Percentiles rank a stretch among this genome's conserved stretches.
Evolutionary conservation across 2,888 invertebrate genomes (phyloP).

Genomic region (Carterocephalus palaemon): DNA sequence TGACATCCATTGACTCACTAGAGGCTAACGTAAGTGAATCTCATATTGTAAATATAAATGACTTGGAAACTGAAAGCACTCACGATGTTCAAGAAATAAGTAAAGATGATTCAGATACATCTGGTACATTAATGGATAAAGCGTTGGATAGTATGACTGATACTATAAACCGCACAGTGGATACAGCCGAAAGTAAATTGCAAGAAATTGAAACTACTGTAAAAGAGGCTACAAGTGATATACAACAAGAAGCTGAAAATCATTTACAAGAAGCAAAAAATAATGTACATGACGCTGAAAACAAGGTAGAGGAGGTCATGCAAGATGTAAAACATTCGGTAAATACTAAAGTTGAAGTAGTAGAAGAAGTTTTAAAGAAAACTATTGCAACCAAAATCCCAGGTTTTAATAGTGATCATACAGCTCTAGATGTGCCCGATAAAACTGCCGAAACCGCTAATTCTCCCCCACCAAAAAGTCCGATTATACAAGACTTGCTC

Average conservation of each 20-base stretch:
- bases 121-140: slow-evolving; percentile 40
- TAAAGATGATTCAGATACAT: slow-evolving; percentile 43
- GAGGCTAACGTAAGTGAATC: slow-evolving; percentile 76
- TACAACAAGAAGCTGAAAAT: too few species aligned
- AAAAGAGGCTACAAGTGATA: too few species aligned
- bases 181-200: slow-evolving; percentile 39
- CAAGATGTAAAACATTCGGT: slow-evolving; percentile 41
- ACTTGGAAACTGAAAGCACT: slow-evolving; percentile 62
- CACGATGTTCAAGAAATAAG: slow-evolving; percentile 55
- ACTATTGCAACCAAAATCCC: slow-evolving; percentile 48
- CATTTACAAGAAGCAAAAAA: too few species aligned
- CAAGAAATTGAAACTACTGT: too few species aligned
- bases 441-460: slow-evolving; percentile 55
- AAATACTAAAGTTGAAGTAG: slow-evolving; percentile 51
- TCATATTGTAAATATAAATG: slow-evolving; percentile 74
- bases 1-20: slow-evolving; percentile 69
- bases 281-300: slow-evolving; percentile 35
- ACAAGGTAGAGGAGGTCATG: slow-evolving; percentile 42
- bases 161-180: slow-evolving; percentile 25
- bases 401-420: slow-evolving; percentile 50
- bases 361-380: slow-evolving; percentile 62
- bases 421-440: slow-evolving; percentile 55
- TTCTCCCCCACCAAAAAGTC: slow-evolving; percentile 69
- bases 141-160: slow-evolving; percentile 27
- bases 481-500: slow-evolving; percentile 63